phyloP scores from a whole-genome alignment of 2,888 invertebrate species.

The Seira sanloemensis region DNA sequence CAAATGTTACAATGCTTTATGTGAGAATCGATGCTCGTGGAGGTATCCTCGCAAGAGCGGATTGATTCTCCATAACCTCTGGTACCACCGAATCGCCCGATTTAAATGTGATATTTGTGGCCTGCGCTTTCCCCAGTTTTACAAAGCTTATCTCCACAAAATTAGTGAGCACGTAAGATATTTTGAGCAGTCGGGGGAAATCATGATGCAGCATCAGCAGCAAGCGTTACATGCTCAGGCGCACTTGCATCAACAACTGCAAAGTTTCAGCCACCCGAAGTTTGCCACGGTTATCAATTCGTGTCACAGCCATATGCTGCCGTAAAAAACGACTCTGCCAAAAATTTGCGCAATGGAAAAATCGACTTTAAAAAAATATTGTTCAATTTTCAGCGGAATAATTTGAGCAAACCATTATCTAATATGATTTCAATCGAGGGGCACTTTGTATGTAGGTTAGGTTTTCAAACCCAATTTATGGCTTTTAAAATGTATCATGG shows the following conservation, averaged over 20 bases:
- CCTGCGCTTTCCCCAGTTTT: constrained; percentile 77
- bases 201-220: constrained; percentile 19
- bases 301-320: constrained; percentile 28
- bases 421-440: too few species aligned
- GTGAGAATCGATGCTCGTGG: constrained; percentile 55
- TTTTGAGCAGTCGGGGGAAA: too few species aligned
- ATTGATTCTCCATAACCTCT: constrained; percentile 77
- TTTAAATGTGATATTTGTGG: constrained; percentile 78
- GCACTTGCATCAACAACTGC: not conserved
- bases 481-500: too few species aligned
- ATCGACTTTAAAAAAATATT: not conserved
- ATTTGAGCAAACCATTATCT: too few species aligned
- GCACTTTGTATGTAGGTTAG: too few species aligned
- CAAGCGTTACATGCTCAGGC: constrained; percentile 25
- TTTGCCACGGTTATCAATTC: not conserved
- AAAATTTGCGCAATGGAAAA: constrained; percentile 7
- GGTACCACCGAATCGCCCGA: constrained; percentile 77
- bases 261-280: constrained; percentile 27
- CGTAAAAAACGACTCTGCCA: too few species aligned
- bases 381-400: too few species aligned
- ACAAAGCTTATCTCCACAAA: constrained; percentile 78
- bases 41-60: constrained; percentile 62
- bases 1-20: constrained; percentile 65
- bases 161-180: constrained; percentile 32
- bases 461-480: too few species aligned